A percentile compares a stretch with the other conserved stretches of the same genome.
These are phyloP conservation scores for Microcebus lehilahytsara DNA, from an alignment of 2,113 vertebrate genomes.

Conservation along the genomic window DNA sequence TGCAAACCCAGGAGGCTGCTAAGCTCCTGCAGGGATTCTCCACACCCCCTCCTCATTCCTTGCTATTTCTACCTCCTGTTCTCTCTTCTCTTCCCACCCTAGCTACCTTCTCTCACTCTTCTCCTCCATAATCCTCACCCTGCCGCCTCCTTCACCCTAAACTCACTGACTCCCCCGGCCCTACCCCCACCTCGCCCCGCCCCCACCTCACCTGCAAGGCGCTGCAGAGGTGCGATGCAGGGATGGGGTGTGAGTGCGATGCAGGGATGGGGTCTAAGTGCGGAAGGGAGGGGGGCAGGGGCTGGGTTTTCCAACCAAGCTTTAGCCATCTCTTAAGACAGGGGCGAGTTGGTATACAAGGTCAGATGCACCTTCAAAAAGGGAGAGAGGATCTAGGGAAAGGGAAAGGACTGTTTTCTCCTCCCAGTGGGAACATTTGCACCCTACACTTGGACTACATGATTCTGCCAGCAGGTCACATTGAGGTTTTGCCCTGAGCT, in stretches of 20 bases:
- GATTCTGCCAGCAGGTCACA: background rate
- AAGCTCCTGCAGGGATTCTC: background rate
- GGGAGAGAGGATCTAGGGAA: background rate
- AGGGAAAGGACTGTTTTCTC: background rate
- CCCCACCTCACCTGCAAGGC: background rate
- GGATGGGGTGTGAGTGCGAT: too few species aligned
- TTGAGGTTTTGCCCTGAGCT: background rate
- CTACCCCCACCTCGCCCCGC: too few species aligned
- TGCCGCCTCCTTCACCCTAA: background rate
- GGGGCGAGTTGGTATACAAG: background rate
- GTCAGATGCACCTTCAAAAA: background rate
- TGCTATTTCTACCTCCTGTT: background rate
- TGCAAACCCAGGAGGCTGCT: background rate
- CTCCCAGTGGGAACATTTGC: background rate
- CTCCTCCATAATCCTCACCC: background rate
- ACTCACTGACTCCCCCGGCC: background rate
- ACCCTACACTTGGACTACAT: background rate
- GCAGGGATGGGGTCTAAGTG: too few species aligned
- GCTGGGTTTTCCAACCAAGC: background rate
- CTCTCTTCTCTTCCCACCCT: background rate
- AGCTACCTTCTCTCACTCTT: background rate
- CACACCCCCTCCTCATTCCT: background rate
- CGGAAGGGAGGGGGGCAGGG: background rate
- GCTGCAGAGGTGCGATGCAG: background rate
- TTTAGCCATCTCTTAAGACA: background rate